Base-by-base conservation (phyloP, 2,797 vertebrate genomes). In the Labeo calbasu region DNA sequence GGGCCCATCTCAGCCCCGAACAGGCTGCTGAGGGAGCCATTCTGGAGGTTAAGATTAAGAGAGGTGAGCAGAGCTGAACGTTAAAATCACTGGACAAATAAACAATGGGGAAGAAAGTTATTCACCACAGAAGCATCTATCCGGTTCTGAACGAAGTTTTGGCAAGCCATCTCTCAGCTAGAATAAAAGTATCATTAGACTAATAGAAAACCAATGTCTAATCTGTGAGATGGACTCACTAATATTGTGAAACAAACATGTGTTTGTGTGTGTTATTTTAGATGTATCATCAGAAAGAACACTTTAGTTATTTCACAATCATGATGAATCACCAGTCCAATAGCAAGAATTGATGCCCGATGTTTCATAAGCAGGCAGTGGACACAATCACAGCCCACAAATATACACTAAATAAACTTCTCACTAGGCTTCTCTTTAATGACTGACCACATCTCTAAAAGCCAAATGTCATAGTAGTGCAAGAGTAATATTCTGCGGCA, bases 81-180 rank as follows among this genome's bases (percentile, higher is more conserved):
- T 79, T 88, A 83, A 87, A 85, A 90, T 86, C 84, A 90, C 82
- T 84, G 77, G 81, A 69, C 40, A 77, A 83, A 83, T 77, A 83
- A 48, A 69, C 81, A 77, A 48, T 57, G 12, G n/a, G 63, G 21
- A 59, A 83, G 36, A 46, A 23, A 77, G 36, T 48, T 59, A 53
- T 25, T 59, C 43, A 23, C 28, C 14, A 65, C 70, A 65, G 25
- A 19, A 77, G 63, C 2, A 14, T 69, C 23, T 43, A n/a, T 77
- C 12, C 7, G 3, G 28, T 25, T 15, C 7, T 55, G 48, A 53
- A 75, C 66, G 10, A 63, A 75, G 14, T 28, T 1, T 23, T 32
- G 72, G 23, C 14, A 69, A 9, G 40, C 61, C 13, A 12, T 36
- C 43, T 63, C n/a, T n/a, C 25, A 28, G 51, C 73, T 43, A 7